Base-by-base conservation (phyloP, 2,113 vertebrate species). In the Mormoops blainvillei region DNA sequence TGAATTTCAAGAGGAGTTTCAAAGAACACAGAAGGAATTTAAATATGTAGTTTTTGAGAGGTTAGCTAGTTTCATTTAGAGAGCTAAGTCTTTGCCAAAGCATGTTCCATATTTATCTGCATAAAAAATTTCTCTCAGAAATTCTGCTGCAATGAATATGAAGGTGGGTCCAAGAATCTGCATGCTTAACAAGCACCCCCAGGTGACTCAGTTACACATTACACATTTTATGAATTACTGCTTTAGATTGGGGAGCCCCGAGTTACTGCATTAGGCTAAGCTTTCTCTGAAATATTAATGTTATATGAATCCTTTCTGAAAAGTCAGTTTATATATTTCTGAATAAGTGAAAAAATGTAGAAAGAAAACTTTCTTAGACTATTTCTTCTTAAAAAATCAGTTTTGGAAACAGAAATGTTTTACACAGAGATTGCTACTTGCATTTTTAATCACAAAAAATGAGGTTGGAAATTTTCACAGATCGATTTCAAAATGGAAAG, bases 11-110 rank as follows among this genome's bases (percentile, higher is more conserved):
- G 76, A 97, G 77, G 84, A 67, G 26, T 74, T 95, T 92, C 84
- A 78, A 82, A 95, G 97, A 96, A 94, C 86, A 88, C 94, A 97
- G 93, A 96, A 95, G 85, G 77, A 95, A 90, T 96, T 81, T 91
- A 94, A 97, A 94, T 97, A 77, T 95, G 91, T 38, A 89, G 67
- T 93, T 97, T 96, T 93, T 91, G 94, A 84, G 65, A 96, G 77
- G 78, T 67, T 92, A 95, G 71, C 58, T 73, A n/a, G 36, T 94
- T 97, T 96, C 96, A 96, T 97, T 97, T 93, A 96, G 93, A 70
- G 52, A 65, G 71, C 52, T 93, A 82, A 85, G 26, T 70, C 80
- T 91, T 95, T 94, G 87, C 48, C 85, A 96, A 54, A 78, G 24
- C 54, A 91, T 83, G 52, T 91, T 93, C 85, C 54, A 68, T 94